Evolutionary conservation across 2,797 vertebrate species (phyloP).

Genomic region (Nothura maculosa): DNA sequence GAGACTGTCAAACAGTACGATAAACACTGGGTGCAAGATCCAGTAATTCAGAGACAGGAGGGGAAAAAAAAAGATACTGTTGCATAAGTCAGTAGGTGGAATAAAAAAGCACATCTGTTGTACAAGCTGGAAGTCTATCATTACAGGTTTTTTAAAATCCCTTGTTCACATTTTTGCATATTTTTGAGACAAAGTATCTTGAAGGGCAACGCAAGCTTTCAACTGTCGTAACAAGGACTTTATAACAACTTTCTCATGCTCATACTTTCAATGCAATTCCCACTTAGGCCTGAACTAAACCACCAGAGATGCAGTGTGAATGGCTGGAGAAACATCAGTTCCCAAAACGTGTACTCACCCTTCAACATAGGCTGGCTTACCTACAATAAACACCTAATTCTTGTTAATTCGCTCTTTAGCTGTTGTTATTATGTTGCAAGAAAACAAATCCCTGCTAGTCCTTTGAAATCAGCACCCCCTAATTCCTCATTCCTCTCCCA

Average conservation of each 20-base stretch:
- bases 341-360: not conserved
- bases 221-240: not conserved
- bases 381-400: conserved; percentile 22
- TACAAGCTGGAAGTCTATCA: rapidly evolving
- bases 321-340: not conserved
- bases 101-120: not conserved
- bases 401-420: conserved; percentile 6
- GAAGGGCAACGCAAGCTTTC: not conserved
- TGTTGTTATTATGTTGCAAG: not conserved
- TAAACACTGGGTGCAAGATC: not conserved
- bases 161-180: not conserved
- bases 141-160: not conserved
- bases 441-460: conserved; percentile 11
- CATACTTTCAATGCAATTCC: not conserved
- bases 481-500: conserved; percentile 34
- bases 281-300: not conserved
- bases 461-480: conserved; percentile 50
- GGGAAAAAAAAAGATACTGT: not conserved
- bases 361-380: not conserved
- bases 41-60: not conserved
- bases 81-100: not conserved
- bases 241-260: not conserved
- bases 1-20: not conserved
- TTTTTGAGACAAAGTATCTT: not conserved
- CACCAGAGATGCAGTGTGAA: not conserved